Evolutionary conservation across 1,140 invertebrate species (phyloP), one percentile per base, ranked within the genome.

Genomic region (Colletes gigas): DNA sequence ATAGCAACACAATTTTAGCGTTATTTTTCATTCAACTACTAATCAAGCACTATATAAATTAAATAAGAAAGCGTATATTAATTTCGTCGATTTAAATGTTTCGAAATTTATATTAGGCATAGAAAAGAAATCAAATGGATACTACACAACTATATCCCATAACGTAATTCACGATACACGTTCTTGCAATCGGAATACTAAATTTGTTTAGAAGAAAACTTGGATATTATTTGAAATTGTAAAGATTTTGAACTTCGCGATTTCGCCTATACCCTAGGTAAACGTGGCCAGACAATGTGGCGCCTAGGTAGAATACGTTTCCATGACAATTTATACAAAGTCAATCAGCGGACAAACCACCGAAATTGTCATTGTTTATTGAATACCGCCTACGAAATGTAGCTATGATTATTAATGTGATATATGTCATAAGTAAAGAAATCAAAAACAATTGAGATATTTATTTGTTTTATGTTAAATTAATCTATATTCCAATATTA

Each of bases 1-100:
- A 71, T 71, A 71, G 17, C 68, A 78, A 14, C 15, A 30, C 15
- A 47, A 5, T n/a, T 52, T 21, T 30, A 72, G 44, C 14, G 12
- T 19, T 19, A 12, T 63, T 71, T 47, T 17, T 19, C 1, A n/a
- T 54, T 19, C 3, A 47, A 57, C 14, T 30, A 4, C 12, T 60
- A 1, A 60, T 77, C 10, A 47, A 50, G 14, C 21, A 21, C 21
- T 8, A 65, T 6, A 59, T 1, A 44, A 12, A 59, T 62, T 54
- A 21, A 9, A 6, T 44, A 0, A 21, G 0, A 15, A 15, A 54
- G 41, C n/a, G 0, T 21, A n/a, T 4, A 44, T 4, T 14, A 59
- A 44, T 15, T 17, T n/a, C n/a, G 39, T 30, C 50, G n/a, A 9
- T 3, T 4, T 2, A 52, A 50, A 30, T 60, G n/a, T 52, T 39